These are phyloP conservation scores for Pithys albifrons DNA, from an alignment of 2,113 vertebrate genomes.

Conservation along the genomic window DNA sequence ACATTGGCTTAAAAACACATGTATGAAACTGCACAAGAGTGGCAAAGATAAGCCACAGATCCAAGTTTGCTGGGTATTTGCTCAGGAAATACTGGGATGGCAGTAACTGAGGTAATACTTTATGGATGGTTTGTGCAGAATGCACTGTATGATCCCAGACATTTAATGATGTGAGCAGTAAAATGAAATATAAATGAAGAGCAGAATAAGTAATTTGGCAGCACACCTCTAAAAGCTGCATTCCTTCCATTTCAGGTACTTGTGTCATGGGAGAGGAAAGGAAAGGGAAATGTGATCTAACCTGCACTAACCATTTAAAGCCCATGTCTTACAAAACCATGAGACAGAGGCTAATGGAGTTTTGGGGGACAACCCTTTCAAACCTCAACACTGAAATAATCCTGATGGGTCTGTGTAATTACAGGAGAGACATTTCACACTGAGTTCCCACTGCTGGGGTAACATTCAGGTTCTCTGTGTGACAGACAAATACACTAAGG, in stretches of 20 bases:
- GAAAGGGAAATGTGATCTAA: background rate
- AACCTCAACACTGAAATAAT: background rate
- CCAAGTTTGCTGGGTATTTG: background rate
- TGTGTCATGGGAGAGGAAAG: background rate
- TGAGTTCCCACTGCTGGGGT: background rate
- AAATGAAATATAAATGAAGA: background rate
- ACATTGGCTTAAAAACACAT: background rate
- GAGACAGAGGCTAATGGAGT: background rate
- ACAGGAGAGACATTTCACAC: background rate
- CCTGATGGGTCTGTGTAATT: background rate
- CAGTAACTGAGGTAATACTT: background rate
- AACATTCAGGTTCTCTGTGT: background rate
- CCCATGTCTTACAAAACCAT: background rate
- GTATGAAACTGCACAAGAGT: background rate
- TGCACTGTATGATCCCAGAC: fast-evolving
- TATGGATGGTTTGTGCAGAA: background rate
- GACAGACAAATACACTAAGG: background rate
- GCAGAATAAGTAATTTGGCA: background rate
- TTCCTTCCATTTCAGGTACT: background rate
- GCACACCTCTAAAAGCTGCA: background rate
- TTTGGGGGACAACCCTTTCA: background rate
- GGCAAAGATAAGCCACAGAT: background rate
- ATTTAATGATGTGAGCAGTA: background rate
- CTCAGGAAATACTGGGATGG: background rate
- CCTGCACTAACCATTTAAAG: background rate